A percentile compares a stretch with the other conserved stretches of the same genome.
These are phyloP conservation scores for Enoplosus armatus DNA, from an alignment of 2,797 vertebrate genomes.

Conservation along the genomic window DNA sequence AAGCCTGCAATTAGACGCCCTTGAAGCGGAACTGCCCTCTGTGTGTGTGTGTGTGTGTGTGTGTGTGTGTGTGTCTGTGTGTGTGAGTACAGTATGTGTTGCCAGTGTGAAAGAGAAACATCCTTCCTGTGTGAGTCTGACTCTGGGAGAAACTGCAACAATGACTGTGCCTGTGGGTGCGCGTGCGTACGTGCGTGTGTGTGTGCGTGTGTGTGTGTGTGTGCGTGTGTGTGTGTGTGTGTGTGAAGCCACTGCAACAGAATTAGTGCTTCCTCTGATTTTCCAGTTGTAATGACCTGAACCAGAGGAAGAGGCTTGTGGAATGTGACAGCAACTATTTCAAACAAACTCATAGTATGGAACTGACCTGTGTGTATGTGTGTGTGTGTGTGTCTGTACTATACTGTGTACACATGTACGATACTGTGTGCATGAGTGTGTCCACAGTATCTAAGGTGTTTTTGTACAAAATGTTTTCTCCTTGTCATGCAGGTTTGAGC, in stretches of 20 bases:
- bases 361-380: conserved; percentile 10
- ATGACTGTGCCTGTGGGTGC: background rate
- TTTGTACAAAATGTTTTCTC: background rate
- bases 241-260: conserved; percentile 29
- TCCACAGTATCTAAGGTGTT: background rate
- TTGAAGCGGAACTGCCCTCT: conserved; percentile 51
- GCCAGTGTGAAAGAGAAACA: conserved; percentile 38
- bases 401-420: too few relatives aligned
- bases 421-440: conserved; percentile 23
- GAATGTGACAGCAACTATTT: conserved; percentile 79
- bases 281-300: conserved; percentile 62
- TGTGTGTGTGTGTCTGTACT: conserved; percentile 30
- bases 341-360: conserved; percentile 48
- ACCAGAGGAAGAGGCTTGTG: conserved; percentile 66
- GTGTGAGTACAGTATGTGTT: conserved; percentile 36
- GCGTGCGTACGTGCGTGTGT: background rate
- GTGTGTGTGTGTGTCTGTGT: conserved; percentile 6
- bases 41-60: conserved; percentile 27
- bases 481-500: background rate
- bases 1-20: conserved; percentile 67
- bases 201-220: conserved; percentile 5
- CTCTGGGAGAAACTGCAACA: background rate
- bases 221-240: conserved; percentile 15
- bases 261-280: conserved; percentile 61
- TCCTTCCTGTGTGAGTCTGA: conserved; percentile 23